Percentiles rank a stretch among this genome's conserved stretches.
Evolutionary conservation across 2,797 vertebrate species (phyloP).

Genomic region (Muraenolepis orangiensis): DNA sequence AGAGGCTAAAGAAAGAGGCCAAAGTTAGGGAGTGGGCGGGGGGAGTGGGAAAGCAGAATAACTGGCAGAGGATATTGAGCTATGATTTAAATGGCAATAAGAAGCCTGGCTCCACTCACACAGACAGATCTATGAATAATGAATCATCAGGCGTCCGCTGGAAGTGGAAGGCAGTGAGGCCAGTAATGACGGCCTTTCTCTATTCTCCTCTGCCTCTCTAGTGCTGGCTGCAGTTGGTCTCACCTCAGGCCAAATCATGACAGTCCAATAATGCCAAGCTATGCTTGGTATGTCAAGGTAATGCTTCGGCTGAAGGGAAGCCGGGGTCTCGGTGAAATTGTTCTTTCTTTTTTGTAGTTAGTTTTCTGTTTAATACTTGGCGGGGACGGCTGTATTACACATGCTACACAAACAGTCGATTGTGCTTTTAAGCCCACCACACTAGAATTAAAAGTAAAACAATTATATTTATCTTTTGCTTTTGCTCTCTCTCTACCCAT

Average conservation of each 20-base stretch:
- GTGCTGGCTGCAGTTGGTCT: slow-evolving; percentile 52
- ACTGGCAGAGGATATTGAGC: slow-evolving; percentile 58
- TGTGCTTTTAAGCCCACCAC: neutral
- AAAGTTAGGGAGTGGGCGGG: slow-evolving; percentile 55
- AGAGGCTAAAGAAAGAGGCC: slow-evolving; percentile 51
- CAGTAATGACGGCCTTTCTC: slow-evolving; percentile 56
- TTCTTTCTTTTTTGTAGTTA: slow-evolving; percentile 1
- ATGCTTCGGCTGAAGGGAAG: slow-evolving; percentile 59
- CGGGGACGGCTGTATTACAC: neutral
- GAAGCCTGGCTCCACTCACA: slow-evolving; percentile 58
- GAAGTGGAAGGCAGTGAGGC: slow-evolving; percentile 42
- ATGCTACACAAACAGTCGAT: slow-evolving; percentile 20
- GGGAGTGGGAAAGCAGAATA: slow-evolving; percentile 38
- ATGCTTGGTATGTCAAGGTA: slow-evolving; percentile 78
- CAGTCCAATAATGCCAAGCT: slow-evolving; percentile 79
- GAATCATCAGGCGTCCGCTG: slow-evolving; percentile 56
- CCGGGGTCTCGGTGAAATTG: slow-evolving; percentile 41
- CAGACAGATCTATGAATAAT: slow-evolving; percentile 70
- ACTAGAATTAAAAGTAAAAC: no score
- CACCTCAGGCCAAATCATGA: slow-evolving; percentile 73
- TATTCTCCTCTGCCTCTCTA: slow-evolving; percentile 58
- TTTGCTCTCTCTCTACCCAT: no score
- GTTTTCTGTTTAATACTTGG: neutral
- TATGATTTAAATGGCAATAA: slow-evolving; percentile 79
- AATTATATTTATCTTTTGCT: no score